phyloP scores from a whole-genome alignment of 2,888 invertebrate species.

The Embidobia sp. region DNA sequence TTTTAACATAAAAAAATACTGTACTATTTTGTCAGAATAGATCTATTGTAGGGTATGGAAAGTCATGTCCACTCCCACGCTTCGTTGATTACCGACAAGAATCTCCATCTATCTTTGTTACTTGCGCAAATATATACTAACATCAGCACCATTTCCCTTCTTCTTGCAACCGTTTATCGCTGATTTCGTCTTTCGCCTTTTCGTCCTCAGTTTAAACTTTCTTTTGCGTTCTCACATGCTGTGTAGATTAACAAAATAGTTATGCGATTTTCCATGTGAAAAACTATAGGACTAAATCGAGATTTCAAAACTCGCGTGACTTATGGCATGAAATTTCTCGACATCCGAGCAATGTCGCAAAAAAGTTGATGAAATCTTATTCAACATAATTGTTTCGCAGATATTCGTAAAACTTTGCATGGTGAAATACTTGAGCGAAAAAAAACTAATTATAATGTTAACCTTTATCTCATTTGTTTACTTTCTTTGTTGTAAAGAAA shows the following conservation, averaged over 20 bases:
- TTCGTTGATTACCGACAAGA: slow-evolving; percentile 56
- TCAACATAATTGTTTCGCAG: slow-evolving; percentile 35
- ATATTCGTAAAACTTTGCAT: slow-evolving; percentile 37
- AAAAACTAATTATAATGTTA: slow-evolving; percentile 31
- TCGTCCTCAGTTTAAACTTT: slow-evolving; percentile 13
- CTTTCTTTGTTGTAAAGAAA: not conserved
- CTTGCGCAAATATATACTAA: slow-evolving; percentile 58
- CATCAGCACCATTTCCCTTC: slow-evolving; percentile 34
- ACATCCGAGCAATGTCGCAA: slow-evolving; percentile 47
- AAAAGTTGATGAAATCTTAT: slow-evolving; percentile 51
- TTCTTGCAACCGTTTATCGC: slow-evolving; percentile 45
- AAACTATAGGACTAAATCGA: slow-evolving; percentile 19
- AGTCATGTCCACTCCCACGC: slow-evolving; percentile 68
- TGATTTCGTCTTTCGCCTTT: slow-evolving; percentile 25
- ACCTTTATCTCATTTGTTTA: slow-evolving; percentile 32
- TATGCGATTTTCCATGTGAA: slow-evolving; percentile 36
- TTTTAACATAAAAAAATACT: not conserved
- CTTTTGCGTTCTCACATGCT: slow-evolving; percentile 29
- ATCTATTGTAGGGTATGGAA: slow-evolving; percentile 66
- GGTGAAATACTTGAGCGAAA: slow-evolving; percentile 21
- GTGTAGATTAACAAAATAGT: slow-evolving; percentile 19
- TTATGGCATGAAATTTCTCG: slow-evolving; percentile 21
- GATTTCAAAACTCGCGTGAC: slow-evolving; percentile 39
- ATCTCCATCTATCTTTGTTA: slow-evolving; percentile 50
- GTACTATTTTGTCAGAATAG: slow-evolving; percentile 54